Conservation (phyloP, 2,888 invertebrate genomes). For the Lepeophtheirus nordmannii region DNA sequence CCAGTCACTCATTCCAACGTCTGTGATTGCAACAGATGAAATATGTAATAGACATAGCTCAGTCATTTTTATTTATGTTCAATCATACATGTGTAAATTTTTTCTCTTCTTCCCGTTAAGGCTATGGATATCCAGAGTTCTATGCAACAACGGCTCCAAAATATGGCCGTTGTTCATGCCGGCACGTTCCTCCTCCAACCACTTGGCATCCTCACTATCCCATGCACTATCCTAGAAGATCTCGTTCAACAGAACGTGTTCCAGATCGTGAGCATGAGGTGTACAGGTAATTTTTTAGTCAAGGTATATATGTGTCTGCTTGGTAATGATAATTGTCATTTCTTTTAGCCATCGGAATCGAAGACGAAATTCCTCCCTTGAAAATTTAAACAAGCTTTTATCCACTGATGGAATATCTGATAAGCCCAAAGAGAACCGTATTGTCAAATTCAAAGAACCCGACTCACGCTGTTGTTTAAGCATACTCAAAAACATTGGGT, state of each 20-base stretch:
- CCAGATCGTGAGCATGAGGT: slow-evolving; percentile 1
- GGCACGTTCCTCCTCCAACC: not conserved
- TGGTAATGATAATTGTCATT: not conserved
- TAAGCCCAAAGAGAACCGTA: slow-evolving; percentile 23
- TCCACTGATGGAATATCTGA: slow-evolving; percentile 11
- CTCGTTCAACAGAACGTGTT: slow-evolving; percentile 1
- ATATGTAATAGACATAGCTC: not conserved
- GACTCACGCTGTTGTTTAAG: slow-evolving; percentile 4
- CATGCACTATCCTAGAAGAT: not conserved
- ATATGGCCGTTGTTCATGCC: slow-evolving; percentile 5
- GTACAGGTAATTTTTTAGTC: not conserved
- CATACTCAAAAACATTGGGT: not conserved
- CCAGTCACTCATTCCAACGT: not conserved
- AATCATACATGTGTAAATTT: not conserved
- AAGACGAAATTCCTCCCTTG: slow-evolving; percentile 23
- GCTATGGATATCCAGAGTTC: not conserved
- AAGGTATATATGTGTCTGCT: too few relatives aligned
- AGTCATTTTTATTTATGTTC: not conserved
- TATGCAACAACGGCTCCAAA: not conserved
- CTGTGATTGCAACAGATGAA: not conserved
- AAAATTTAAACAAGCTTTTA: slow-evolving; percentile 23
- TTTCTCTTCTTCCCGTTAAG: not conserved
- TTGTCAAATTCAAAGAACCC: slow-evolving; percentile 24
- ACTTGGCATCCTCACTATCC: not conserved
- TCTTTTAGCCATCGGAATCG: slow-evolving; percentile 1